These are phyloP conservation scores for Sitta carolinensis DNA, from an alignment of 2,797 vertebrate genomes.

Conservation along the genomic window DNA sequence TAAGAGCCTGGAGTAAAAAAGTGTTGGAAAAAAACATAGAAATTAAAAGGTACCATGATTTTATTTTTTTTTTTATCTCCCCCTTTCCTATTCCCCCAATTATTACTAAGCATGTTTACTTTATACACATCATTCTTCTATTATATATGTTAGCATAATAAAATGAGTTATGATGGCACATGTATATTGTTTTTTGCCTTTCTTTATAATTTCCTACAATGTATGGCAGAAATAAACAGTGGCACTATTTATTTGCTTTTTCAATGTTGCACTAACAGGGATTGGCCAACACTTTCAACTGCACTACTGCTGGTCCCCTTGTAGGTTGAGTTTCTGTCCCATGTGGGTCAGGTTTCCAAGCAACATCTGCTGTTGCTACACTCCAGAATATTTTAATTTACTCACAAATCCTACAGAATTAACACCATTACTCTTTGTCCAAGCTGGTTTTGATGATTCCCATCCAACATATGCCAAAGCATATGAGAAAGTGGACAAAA, in stretches of 20 bases:
- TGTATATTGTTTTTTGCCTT: rapidly evolving
- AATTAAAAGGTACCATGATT: not conserved
- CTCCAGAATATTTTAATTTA: not conserved
- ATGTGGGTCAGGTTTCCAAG: not conserved
- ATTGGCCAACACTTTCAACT: not conserved
- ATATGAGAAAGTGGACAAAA: not conserved
- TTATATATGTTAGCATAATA: rapidly evolving
- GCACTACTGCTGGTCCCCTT: no score
- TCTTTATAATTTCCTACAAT: not conserved
- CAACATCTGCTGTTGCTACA: not conserved
- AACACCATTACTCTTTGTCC: not conserved
- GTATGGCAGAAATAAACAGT: not conserved
- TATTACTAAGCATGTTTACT: not conserved
- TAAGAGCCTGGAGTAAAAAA: not conserved
- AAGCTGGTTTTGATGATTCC: not conserved
- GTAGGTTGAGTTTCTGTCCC: not conserved
- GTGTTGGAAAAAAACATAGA: not conserved
- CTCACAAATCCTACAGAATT: not conserved
- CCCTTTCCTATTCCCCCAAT: rapidly evolving
- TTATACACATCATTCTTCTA: not conserved
- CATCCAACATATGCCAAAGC: not conserved
- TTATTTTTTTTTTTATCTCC: not conserved
- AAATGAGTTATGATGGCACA: not conserved
- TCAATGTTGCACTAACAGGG: not conserved
- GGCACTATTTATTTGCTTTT: not conserved